Percentiles rank a stretch among this genome's conserved stretches.
Evolutionary conservation across 2,888 invertebrate genomes (phyloP).

Genomic region (Cheilosia impressa): DNA sequence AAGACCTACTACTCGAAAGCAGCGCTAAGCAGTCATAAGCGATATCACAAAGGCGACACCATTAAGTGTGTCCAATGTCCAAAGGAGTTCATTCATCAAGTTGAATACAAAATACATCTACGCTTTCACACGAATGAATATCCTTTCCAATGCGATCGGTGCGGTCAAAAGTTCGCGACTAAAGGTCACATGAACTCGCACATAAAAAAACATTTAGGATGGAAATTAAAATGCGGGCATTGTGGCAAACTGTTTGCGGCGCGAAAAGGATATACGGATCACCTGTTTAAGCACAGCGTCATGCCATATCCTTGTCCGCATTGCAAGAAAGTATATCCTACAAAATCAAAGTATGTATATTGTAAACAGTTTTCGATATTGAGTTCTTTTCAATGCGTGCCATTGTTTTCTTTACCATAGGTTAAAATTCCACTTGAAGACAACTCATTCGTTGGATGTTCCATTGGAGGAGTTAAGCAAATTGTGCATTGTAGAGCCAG

Average conservation of each 20-base stretch:
- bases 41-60: conserved; percentile 30
- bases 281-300: conserved; percentile 38
- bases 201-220: conserved; percentile 42
- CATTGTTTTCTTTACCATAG: conserved; percentile 16
- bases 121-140: conserved; percentile 53
- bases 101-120: conserved; percentile 41
- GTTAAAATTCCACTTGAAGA: conserved; percentile 33
- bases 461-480: conserved; percentile 38
- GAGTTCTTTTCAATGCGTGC: not conserved
- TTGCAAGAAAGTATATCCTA: conserved; percentile 46
- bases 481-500: conserved; percentile 22
- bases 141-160: conserved; percentile 46
- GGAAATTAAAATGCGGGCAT: conserved; percentile 40
- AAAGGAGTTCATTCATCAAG: conserved; percentile 31
- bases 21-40: conserved; percentile 19
- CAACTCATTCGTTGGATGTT: conserved; percentile 49
- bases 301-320: conserved; percentile 48
- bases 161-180: conserved; percentile 27
- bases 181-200: conserved; percentile 35
- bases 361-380: not conserved
- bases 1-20: conserved; percentile 70
- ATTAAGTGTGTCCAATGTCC: conserved; percentile 46
- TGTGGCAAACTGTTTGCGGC: conserved; percentile 34
- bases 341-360: conserved; percentile 51
- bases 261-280: conserved; percentile 11